Evolutionary conservation across 2,797 vertebrate genomes (phyloP), one percentile per base, ranked within the genome.

Genomic region (Spondyliosoma cantharus): DNA sequence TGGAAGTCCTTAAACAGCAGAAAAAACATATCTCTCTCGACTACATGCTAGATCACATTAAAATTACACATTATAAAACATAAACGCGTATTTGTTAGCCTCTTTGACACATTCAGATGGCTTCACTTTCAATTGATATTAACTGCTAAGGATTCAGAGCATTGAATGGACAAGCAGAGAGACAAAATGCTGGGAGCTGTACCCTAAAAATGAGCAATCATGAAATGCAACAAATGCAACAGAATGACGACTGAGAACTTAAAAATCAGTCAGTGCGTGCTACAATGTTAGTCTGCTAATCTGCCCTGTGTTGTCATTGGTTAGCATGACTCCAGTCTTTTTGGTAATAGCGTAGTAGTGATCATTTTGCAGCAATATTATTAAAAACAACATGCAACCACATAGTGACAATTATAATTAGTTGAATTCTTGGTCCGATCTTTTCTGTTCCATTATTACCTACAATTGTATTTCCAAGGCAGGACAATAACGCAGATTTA

Each of bases 301-400:
- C 63, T 67, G 43, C 8, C 49, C 53, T 32, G 24, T 73, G 64
- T 61, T 61, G 73, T 75, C 24, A 67, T 87, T 80, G 84, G 27
- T 88, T 80, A 85, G 32, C 20, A 66, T 37, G 37, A 11, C 37
- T 37, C 37, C 37, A 37, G 9, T 11, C 2, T 37, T 37, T 11
- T 37, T 37, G 37, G 37, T 13, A 7, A 37, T 12, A 32, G 42
- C 32, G 42, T 8, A 13, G 9, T 52, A 54, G 11, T 42, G 13
- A 52, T 42, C 14, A 50, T 25, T 48, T 48, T 17, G 7, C 59
- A 22, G 1, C 14, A 17, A 65, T 13, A 14, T 3, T 37, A 61
- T 9, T 42, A 3, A 14, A 27, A 24, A 14, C 3, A 37, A 4
- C 9, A 32, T 13, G 46, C 7, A 53, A 60, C 12, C 17, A 48